These are phyloP conservation scores for Microtus montanus DNA, from an alignment of 2,113 vertebrate genomes.

Conservation along the genomic window DNA sequence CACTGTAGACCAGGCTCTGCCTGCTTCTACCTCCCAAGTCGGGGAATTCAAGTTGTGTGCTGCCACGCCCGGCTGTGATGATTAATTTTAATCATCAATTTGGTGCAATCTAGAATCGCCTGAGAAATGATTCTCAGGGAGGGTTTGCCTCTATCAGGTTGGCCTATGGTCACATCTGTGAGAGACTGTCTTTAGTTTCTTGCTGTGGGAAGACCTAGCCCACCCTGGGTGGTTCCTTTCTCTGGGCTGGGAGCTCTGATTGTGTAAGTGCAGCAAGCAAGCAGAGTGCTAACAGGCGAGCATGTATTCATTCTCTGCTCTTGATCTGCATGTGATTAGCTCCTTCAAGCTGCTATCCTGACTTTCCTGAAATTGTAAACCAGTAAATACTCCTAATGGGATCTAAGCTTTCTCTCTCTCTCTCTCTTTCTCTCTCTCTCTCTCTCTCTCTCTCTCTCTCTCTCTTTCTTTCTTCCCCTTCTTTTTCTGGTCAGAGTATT, in stretches of 20 bases:
- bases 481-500: neutral
- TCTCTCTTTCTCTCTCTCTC: no score
- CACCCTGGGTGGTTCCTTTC: neutral
- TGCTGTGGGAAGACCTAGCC: neutral
- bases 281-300: neutral
- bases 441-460: no score
- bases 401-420: neutral
- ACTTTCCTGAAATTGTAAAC: neutral
- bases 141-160: neutral
- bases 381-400: neutral
- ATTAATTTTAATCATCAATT: neutral
- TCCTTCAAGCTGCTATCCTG: neutral
- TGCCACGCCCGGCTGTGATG: neutral
- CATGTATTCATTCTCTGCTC: neutral
- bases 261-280: neutral
- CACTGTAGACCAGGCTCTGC: neutral
- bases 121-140: neutral
- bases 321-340: neutral
- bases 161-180: neutral
- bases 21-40: neutral
- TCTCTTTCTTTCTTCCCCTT: no score
- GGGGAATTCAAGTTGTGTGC: neutral
- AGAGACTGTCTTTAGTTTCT: neutral
- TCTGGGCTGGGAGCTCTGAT: neutral
- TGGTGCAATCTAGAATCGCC: neutral